A percentile compares a stretch with the other conserved stretches of the same genome.
Evolutionary conservation across 2,113 vertebrate genomes (phyloP).

Genomic region (Condylura cristata): DNA sequence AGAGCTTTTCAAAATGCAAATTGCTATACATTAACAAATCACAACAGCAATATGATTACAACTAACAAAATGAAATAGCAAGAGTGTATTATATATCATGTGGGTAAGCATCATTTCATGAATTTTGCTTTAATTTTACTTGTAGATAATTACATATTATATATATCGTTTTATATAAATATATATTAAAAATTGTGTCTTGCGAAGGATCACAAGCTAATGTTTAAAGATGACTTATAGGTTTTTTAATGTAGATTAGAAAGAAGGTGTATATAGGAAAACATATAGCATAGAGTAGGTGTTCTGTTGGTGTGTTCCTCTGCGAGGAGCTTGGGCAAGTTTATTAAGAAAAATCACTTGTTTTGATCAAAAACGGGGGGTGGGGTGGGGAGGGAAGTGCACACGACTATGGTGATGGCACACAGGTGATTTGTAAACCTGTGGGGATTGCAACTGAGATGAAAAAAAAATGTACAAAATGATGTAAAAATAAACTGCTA

Average conservation of each 20-base stretch:
- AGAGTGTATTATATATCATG: background rate
- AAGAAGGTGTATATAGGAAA: background rate
- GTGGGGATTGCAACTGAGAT: no score
- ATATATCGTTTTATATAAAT: background rate
- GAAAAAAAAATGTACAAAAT: no score
- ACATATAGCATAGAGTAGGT: background rate
- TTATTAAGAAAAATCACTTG: background rate
- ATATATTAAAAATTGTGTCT: conserved; percentile 30
- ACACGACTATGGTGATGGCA: no score
- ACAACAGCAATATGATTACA: background rate
- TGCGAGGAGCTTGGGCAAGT: background rate
- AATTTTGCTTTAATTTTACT: background rate
- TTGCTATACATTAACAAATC: background rate
- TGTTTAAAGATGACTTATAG: background rate
- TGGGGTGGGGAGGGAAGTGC: no score
- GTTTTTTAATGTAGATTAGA: background rate
- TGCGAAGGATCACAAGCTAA: background rate
- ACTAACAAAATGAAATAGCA: background rate
- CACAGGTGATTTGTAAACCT: no score
- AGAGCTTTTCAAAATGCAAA: background rate
- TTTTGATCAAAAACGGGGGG: no score
- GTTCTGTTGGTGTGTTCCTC: background rate
- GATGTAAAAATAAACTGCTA: no score
- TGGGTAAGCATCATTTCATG: background rate
- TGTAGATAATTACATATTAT: background rate